Percentiles rank a stretch among this genome's conserved stretches.
Conservation (phyloP, 2,888 invertebrate species). For the Saturnia japonica region DNA sequence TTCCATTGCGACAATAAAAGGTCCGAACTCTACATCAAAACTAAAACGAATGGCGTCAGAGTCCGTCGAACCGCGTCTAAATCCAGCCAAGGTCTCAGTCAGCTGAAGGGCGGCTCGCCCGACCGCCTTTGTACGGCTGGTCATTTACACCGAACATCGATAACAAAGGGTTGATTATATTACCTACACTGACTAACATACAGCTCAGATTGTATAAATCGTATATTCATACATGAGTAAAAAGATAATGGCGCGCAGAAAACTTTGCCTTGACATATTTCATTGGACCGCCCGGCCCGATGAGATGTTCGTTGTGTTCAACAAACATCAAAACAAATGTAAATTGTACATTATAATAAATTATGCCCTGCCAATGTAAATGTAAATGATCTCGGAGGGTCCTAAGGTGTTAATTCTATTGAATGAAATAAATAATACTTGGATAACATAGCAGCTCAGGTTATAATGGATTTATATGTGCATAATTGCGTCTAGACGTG, state of each 20-base stretch:
- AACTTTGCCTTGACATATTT: constrained; percentile 37
- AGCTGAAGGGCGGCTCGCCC: constrained; percentile 77
- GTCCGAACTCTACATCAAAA: constrained; percentile 62
- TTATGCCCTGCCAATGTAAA: constrained; percentile 44
- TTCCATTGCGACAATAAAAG: constrained; percentile 65
- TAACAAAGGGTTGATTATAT: constrained; percentile 71
- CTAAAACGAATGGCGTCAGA: constrained; percentile 69
- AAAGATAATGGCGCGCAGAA: constrained; percentile 27
- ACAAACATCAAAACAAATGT: constrained; percentile 45
- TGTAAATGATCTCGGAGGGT: constrained; percentile 38
- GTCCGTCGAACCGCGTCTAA: constrained; percentile 78
- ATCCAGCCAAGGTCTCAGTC: constrained; percentile 78
- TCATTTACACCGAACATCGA: constrained; percentile 72
- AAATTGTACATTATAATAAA: constrained; percentile 48
- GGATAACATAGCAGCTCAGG: constrained; percentile 43
- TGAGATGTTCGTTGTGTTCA: constrained; percentile 44
- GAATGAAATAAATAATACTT: constrained; percentile 50
- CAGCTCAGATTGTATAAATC: constrained; percentile 42
- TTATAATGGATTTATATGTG: constrained; percentile 61
- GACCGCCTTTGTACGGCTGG: constrained; percentile 66
- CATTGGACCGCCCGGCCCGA: constrained; percentile 66
- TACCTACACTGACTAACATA: constrained; percentile 66
- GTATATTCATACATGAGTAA: constrained; percentile 14
- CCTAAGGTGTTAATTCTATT: constrained; percentile 38
- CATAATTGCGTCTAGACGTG: constrained; percentile 68